These are phyloP conservation scores for Merluccius polli DNA, from an alignment of 2,797 vertebrate species.

Conservation along the genomic window DNA sequence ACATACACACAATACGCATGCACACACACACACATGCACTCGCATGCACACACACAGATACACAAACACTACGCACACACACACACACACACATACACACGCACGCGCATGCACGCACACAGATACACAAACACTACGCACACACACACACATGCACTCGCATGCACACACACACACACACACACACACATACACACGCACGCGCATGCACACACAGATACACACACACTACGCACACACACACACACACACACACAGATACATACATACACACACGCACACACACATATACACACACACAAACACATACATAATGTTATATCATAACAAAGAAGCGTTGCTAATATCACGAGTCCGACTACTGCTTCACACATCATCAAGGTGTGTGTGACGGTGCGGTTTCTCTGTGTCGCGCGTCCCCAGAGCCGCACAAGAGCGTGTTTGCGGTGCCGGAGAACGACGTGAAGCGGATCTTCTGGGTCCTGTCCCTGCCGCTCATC, in stretches of 20 bases:
- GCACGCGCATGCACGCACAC: not conserved
- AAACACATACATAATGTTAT: too few species aligned
- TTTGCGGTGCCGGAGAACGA: constrained; percentile 90
- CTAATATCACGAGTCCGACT: not conserved
- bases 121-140: not conserved
- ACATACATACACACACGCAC: too few species aligned
- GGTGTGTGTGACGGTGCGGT: not conserved
- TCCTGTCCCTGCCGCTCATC: constrained; percentile 86
- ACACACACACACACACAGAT: too few species aligned
- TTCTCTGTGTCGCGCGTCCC: not conserved
- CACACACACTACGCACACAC: too few species aligned
- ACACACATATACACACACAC: too few species aligned
- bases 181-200: not conserved
- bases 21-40: too few species aligned
- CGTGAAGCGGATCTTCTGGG: constrained; percentile 89
- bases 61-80: not conserved
- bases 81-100: not conserved
- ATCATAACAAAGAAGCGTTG: not conserved
- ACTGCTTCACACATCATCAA: not conserved
- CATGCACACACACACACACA: not conserved
- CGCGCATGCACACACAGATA: too few species aligned
- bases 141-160: not conserved
- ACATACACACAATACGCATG: too few species aligned
- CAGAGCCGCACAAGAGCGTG: constrained; percentile 78
- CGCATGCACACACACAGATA: not conserved